Evolutionary conservation across 2,113 vertebrate species (phyloP), one percentile per base, ranked within the genome.

Genomic region (Cromileptes altivelis): DNA sequence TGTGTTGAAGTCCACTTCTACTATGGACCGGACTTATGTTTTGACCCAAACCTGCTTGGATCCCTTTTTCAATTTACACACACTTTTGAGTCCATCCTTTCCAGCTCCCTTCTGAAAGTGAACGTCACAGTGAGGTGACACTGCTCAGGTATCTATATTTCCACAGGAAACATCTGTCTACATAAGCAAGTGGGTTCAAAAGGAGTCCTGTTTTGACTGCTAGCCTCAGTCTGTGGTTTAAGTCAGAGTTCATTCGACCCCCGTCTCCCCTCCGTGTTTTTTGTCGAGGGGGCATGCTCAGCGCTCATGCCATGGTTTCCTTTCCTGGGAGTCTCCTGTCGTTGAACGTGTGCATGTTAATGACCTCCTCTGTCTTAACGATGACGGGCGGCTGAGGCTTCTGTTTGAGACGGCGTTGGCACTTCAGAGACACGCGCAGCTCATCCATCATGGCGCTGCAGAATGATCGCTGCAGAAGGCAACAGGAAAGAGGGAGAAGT

Each of bases 281-380:
- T 70, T 50, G 76, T 49, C 33, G 67, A 74, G 69, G 79, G 77
- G 25, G 68, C 72, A 15, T 12, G n/a, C 70, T 75, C 55, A 37
- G 60, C 37, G 40, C 64, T 96, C 95, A 99, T 71, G 98, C 98
- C 98, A 99, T 99, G 95, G 98, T 99, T 96, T 99, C 98, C 96
- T 99, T 99, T 91, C 98, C 98, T 65, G 98, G 98, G 95, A 99
- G 97, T 94, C 98, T 97, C 95, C 98, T 97, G 97, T 99, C 98
- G 64, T 99, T 99, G 95, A 99, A 99, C 0, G 98, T 99, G 95
- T 99, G 98, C 98, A 99, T 98, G 97, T 98, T 99, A 95, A 99
- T 99, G 90, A 99, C 97, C 95, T 99, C 98, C 94, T 99, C 98
- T 75, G 98, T 99, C 95, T 99, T 99, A 86, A 98, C 98, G 88